phyloP scores from a whole-genome alignment of 2,888 invertebrate genomes.

The Oscheius myriophilus region DNA sequence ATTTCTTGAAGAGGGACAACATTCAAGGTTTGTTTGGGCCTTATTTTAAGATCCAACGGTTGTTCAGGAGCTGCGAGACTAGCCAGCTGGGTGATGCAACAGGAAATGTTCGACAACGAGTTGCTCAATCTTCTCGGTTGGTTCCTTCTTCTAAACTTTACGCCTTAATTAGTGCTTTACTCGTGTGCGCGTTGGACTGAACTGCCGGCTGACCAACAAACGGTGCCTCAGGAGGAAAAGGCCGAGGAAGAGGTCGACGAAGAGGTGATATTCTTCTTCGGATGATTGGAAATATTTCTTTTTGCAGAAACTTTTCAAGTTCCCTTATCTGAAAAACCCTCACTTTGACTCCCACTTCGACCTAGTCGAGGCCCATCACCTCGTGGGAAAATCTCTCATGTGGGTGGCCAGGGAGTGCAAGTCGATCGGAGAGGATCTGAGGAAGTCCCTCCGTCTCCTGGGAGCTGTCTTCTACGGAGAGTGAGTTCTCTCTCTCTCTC shows the following conservation, averaged over 20 bases:
- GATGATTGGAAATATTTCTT: neutral
- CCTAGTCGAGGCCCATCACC: conserved; percentile 79
- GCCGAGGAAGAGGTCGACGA: conserved; percentile 65
- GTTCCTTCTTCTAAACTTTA: neutral
- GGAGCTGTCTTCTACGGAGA: conserved; percentile 43
- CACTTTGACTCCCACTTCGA: conserved; percentile 91
- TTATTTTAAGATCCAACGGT: neutral
- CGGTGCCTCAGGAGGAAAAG: conserved; percentile 54
- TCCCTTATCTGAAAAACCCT: conserved; percentile 83
- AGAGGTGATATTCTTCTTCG: conserved; percentile 41
- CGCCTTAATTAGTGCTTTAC: conserved; percentile 31
- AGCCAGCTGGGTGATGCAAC: conserved; percentile 83
- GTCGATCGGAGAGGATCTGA: conserved; percentile 23
- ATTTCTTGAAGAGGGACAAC: conserved; percentile 76
- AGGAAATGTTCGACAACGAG: conserved; percentile 62
- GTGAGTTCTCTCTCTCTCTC: conserved; percentile 6
- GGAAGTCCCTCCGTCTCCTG: conserved; percentile 34
- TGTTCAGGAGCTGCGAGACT: conserved; percentile 79
- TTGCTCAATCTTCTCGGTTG: conserved; percentile 51
- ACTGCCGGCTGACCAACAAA: conserved; percentile 53
- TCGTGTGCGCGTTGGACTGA: conserved; percentile 57
- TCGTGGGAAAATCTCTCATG: conserved; percentile 84
- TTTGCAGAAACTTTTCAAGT: conserved; percentile 78
- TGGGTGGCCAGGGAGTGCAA: conserved; percentile 58
- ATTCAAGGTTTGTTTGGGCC: conserved; percentile 63